Evolutionary conservation across 2,113 vertebrate genomes (phyloP).

Genomic region (Chrysochloris asiatica): DNA sequence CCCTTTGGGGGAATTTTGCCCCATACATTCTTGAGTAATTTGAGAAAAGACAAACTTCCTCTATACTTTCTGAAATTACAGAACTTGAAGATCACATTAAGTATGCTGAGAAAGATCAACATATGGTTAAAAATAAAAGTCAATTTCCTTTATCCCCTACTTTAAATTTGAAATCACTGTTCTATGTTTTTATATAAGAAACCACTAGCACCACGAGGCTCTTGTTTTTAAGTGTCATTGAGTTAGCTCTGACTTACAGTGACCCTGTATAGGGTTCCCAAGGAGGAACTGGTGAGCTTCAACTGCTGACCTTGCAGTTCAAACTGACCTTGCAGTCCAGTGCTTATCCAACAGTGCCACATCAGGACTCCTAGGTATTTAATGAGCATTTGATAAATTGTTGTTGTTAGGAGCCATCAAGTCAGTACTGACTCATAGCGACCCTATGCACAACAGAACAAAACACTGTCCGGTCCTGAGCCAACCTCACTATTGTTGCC

Average conservation of each 20-base stretch:
- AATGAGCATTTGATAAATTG: neutral
- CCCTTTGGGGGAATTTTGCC: neutral
- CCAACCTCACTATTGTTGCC: too few relatives aligned
- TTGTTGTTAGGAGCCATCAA: too few relatives aligned
- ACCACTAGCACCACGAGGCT: neutral
- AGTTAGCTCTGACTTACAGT: too few relatives aligned
- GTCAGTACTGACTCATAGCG: too few relatives aligned
- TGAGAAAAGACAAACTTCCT: neutral
- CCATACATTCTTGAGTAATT: neutral
- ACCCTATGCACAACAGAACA: too few relatives aligned
- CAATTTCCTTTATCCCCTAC: neutral
- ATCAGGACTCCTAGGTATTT: neutral
- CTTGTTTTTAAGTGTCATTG: too few relatives aligned
- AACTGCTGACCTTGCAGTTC: too few relatives aligned
- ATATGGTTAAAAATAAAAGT: slow-evolving; percentile 25
- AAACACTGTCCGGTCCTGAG: too few relatives aligned
- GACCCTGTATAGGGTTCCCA: too few relatives aligned
- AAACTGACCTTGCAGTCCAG: too few relatives aligned
- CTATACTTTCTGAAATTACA: neutral
- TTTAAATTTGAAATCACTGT: slow-evolving; percentile 12
- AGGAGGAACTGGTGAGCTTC: too few relatives aligned
- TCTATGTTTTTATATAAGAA: neutral
- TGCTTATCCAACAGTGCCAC: too few relatives aligned
- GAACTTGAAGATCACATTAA: neutral
- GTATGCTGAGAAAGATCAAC: neutral